phyloP scores from a whole-genome alignment of 2,113 vertebrate genomes.

The Epinephelus fuscoguttatus region DNA sequence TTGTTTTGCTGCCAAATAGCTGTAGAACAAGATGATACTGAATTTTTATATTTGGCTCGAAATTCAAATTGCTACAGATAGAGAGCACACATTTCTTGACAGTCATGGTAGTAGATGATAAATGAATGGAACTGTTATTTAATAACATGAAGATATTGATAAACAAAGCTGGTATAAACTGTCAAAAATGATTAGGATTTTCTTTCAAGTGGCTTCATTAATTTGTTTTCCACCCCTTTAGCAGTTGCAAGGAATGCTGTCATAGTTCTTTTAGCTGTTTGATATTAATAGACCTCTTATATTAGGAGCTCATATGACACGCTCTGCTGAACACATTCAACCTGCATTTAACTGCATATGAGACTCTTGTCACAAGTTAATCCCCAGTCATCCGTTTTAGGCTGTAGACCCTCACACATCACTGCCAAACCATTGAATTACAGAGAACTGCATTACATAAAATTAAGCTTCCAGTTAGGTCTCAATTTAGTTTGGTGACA shows the following conservation, averaged over 20 bases:
- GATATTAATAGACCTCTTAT: background rate
- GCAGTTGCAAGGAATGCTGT: background rate
- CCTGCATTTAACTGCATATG: background rate
- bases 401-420: no score
- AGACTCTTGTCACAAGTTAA: background rate
- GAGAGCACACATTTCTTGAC: background rate
- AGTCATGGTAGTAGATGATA: background rate
- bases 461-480: no score
- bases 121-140: background rate
- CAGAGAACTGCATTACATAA: background rate
- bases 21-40: background rate
- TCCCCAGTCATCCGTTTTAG: background rate
- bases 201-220: background rate
- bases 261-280: background rate
- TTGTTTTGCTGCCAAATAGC: background rate
- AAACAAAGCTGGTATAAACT: background rate
- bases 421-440: background rate
- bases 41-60: background rate
- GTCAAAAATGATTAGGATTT: background rate
- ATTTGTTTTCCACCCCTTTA: background rate
- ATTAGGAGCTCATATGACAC: background rate
- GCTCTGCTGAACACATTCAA: background rate
- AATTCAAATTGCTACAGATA: background rate
- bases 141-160: background rate
- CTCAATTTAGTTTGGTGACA: no score